Percentiles rank a stretch among this genome's conserved stretches.
Evolutionary conservation across 2,888 invertebrate species (phyloP).

Genomic region (Philonicus albiceps): DNA sequence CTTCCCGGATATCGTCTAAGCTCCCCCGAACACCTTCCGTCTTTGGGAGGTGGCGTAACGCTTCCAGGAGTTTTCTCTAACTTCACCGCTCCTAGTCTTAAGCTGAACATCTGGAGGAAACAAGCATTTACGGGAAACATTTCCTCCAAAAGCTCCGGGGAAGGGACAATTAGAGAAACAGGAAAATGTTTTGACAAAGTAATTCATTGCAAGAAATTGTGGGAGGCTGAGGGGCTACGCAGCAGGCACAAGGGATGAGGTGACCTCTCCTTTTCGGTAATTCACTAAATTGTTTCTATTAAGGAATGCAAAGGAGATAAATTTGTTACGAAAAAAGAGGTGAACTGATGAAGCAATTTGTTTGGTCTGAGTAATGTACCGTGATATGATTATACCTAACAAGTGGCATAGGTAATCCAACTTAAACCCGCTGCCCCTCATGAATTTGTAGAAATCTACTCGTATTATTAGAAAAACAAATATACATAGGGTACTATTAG

Average conservation of each 20-base stretch:
- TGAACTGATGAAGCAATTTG: not conserved
- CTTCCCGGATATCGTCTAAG: not conserved
- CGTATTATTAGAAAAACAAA: no score
- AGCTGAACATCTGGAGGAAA: not conserved
- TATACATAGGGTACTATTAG: no score
- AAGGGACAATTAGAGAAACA: not conserved
- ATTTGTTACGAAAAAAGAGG: not conserved
- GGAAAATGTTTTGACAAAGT: slow-evolving; percentile 5
- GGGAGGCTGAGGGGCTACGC: not conserved
- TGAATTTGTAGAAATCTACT: no score
- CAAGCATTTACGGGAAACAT: not conserved
- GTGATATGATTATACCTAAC: no score
- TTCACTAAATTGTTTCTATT: not conserved
- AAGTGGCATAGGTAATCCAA: no score
- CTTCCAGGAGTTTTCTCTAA: not conserved
- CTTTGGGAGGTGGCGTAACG: not conserved
- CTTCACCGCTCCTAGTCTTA: not conserved
- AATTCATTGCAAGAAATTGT: not conserved
- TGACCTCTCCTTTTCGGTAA: not conserved
- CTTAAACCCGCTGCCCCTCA: no score
- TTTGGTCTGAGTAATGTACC: not conserved
- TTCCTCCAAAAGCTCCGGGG: not conserved
- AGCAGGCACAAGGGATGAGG: not conserved
- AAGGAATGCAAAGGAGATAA: not conserved
- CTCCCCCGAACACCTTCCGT: not conserved